Evolutionary conservation across 1,140 invertebrate genomes (phyloP).

Genomic region (Cyclina sinensis): DNA sequence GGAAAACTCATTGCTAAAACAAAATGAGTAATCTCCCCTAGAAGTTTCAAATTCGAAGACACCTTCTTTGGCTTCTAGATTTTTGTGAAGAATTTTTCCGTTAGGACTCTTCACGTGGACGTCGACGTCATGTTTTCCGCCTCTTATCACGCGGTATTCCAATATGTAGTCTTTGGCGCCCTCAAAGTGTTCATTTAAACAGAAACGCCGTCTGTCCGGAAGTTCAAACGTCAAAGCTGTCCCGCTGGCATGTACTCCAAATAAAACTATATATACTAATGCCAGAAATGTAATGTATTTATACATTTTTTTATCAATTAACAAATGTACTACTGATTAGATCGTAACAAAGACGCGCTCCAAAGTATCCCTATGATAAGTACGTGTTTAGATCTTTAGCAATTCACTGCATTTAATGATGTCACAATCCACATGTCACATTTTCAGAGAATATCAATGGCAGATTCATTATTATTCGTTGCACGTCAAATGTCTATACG

Average conservation of each 20-base stretch:
- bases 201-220: slow-evolving; percentile 73
- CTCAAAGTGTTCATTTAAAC: slow-evolving; percentile 75
- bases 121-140: slow-evolving; percentile 99
- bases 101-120: slow-evolving; percentile 95
- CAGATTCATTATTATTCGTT: too few relatives aligned
- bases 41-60: slow-evolving; percentile 94
- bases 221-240: slow-evolving; percentile 75
- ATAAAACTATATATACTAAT: slow-evolving; percentile 13
- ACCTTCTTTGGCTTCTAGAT: slow-evolving; percentile 96
- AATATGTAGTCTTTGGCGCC: slow-evolving; percentile 74
- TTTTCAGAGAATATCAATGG: neutral
- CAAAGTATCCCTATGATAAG: too few relatives aligned
- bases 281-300: neutral
- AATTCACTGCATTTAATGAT: too few relatives aligned
- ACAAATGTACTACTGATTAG: too few relatives aligned
- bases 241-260: slow-evolving; percentile 38
- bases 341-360: too few relatives aligned
- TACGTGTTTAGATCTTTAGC: too few relatives aligned
- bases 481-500: too few relatives aligned
- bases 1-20: slow-evolving; percentile 99
- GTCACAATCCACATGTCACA: neutral
- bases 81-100: slow-evolving; percentile 95
- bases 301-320: neutral
- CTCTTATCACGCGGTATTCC: slow-evolving; percentile 94
- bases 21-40: slow-evolving; percentile 93